Conservation (phyloP, 2,888 invertebrate genomes). For the Cyaniris semiargus region DNA sequence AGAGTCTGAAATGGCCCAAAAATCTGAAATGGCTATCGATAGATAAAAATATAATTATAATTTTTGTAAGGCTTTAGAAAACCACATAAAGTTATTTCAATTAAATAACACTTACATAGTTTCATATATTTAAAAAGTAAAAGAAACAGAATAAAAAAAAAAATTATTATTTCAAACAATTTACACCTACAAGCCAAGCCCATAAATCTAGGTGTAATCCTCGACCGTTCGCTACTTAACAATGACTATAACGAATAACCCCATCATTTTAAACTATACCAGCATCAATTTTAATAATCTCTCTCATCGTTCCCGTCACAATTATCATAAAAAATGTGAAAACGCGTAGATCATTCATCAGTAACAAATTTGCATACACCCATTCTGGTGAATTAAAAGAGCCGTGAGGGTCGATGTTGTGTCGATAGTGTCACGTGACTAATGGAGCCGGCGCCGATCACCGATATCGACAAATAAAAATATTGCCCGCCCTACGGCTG, state of each 20-base stretch:
- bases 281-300: constrained; percentile 38
- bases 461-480: constrained; percentile 77
- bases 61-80: background rate
- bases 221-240: constrained; percentile 7
- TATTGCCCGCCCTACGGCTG: constrained; percentile 59
- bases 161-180: background rate
- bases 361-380: constrained; percentile 68
- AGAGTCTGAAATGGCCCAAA: no score
- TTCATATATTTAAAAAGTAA: background rate
- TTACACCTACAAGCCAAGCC: background rate
- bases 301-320: constrained; percentile 43
- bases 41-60: no score
- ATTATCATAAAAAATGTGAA: constrained; percentile 40
- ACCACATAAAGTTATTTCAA: background rate
- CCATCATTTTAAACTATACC: constrained; percentile 7
- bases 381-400: constrained; percentile 68
- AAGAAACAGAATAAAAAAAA: background rate
- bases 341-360: constrained; percentile 69
- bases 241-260: constrained; percentile 23
- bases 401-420: constrained; percentile 69
- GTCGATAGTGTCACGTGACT: constrained; percentile 80
- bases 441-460: constrained; percentile 79
- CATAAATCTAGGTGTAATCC: constrained; percentile 2
- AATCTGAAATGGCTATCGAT: no score
- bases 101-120: background rate